phyloP scores from a whole-genome alignment of 2,113 vertebrate species.

The Hippocampus zosterae region DNA sequence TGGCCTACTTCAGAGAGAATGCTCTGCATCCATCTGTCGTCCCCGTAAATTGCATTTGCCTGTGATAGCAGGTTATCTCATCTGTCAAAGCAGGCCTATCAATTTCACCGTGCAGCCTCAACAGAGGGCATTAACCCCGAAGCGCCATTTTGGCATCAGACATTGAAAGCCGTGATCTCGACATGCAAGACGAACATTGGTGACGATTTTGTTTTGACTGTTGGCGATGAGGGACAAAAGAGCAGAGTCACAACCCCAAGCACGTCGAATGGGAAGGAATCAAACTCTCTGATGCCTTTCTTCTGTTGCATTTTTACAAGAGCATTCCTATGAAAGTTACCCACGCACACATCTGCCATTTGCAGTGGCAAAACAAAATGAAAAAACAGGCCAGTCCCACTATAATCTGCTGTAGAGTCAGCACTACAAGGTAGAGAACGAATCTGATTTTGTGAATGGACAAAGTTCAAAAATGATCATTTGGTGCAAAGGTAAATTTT shows the following conservation, averaged over 20 bases:
- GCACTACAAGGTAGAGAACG: not conserved
- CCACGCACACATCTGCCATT: not conserved
- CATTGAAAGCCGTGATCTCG: conserved; percentile 47
- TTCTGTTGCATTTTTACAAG: conserved; percentile 4
- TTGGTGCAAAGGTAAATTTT: too few relatives aligned
- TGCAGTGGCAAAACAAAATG: not conserved
- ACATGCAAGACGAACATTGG: conserved; percentile 35
- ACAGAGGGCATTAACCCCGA: conserved; percentile 59
- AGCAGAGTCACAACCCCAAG: conserved; percentile 4
- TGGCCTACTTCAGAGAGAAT: conserved; percentile 59
- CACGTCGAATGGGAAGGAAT: conserved; percentile 3
- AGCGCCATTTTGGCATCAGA: conserved; percentile 42
- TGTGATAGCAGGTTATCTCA: conserved; percentile 56
- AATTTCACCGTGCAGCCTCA: conserved; percentile 47
- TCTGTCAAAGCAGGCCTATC: conserved; percentile 61
- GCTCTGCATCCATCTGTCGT: conserved; percentile 60
- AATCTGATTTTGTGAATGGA: not conserved
- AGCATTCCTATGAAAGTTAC: not conserved
- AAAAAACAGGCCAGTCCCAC: not conserved
- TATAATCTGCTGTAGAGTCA: not conserved
- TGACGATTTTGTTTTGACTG: conserved; percentile 32
- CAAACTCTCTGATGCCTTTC: conserved; percentile 7
- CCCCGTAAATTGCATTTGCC: conserved; percentile 56
- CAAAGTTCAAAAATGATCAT: not conserved
- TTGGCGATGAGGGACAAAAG: conserved; percentile 21